Percentiles rank a stretch among this genome's conserved stretches.
Conservation (phyloP, 1,140 invertebrate species). For the Drosophila azteca region DNA sequence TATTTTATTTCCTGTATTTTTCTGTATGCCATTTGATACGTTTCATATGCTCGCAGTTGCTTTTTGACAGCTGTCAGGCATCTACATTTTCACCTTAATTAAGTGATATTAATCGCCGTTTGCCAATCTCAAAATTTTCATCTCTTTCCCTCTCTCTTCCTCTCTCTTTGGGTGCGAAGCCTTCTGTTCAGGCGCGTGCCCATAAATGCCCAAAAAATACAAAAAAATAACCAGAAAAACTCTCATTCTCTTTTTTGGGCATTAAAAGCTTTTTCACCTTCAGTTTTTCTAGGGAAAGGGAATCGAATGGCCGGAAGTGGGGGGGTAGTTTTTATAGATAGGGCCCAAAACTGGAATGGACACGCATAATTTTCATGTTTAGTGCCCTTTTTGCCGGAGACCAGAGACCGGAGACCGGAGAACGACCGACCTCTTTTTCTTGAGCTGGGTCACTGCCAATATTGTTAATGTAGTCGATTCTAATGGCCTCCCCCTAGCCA, state of each 20-base stretch:
- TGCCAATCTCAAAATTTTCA: slow-evolving; percentile 48
- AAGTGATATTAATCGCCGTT: slow-evolving; percentile 79
- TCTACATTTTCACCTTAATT: slow-evolving; percentile 81
- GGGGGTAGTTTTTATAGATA: slow-evolving; percentile 6
- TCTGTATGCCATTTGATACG: slow-evolving; percentile 62
- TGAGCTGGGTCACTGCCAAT: slow-evolving; percentile 52
- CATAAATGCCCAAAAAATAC: slow-evolving; percentile 31
- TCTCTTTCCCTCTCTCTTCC: slow-evolving; percentile 8
- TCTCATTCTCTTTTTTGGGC: slow-evolving; percentile 52
- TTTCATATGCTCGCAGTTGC: slow-evolving; percentile 29
- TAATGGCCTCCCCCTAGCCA: slow-evolving; percentile 47
- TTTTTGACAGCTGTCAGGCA: slow-evolving; percentile 75
- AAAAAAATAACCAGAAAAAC: slow-evolving; percentile 20
- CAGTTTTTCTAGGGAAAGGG: background rate
- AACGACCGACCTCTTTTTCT: slow-evolving; percentile 41
- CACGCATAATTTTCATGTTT: slow-evolving; percentile 76
- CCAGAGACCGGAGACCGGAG: background rate
- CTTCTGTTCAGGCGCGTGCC: slow-evolving; percentile 39
- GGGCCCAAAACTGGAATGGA: slow-evolving; percentile 27
- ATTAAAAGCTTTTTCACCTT: slow-evolving; percentile 78
- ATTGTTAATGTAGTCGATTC: slow-evolving; percentile 77
- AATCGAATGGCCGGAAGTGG: background rate
- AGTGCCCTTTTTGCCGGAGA: slow-evolving; percentile 57
- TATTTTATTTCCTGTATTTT: slow-evolving; percentile 51
- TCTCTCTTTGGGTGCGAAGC: slow-evolving; percentile 35